phyloP scores from a whole-genome alignment of 2,797 vertebrate species.

The Helicolenus hilgendorfi region DNA sequence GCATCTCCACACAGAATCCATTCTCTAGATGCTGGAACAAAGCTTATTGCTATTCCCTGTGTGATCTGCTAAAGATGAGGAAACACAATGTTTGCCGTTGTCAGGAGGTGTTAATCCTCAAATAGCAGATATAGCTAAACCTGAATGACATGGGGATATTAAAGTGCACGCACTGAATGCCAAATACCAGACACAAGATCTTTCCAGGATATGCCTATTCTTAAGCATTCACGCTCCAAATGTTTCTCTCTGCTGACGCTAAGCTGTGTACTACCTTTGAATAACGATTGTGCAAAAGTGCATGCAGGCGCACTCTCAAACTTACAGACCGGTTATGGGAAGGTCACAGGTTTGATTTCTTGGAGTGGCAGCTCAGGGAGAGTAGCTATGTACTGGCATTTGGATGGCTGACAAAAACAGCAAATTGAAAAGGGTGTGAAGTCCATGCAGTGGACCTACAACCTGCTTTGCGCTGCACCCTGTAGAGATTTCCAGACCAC shows the following conservation, averaged over 20 bases:
- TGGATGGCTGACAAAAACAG: constrained; percentile 13
- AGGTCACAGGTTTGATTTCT: constrained; percentile 16
- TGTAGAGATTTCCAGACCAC: constrained; percentile 15
- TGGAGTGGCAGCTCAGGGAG: not conserved
- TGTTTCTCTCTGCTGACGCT: constrained; percentile 17
- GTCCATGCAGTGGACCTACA: not conserved
- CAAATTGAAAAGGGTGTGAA: not conserved
- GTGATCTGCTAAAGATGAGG: constrained; percentile 70
- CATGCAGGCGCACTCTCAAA: not conserved
- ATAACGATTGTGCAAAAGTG: not conserved
- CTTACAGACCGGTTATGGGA: not conserved
- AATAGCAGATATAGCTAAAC: constrained; percentile 76
- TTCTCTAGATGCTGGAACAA: constrained; percentile 19
- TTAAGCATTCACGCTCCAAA: constrained; percentile 28
- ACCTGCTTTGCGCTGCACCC: not conserved
- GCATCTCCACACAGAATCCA: constrained; percentile 18
- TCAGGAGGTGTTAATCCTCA: constrained; percentile 78
- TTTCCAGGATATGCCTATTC: constrained; percentile 39
- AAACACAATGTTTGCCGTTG: constrained; percentile 79
- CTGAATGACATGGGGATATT: constrained; percentile 75
- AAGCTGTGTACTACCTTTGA: constrained; percentile 24
- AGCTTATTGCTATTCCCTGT: constrained; percentile 65
- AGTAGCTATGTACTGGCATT: not conserved
- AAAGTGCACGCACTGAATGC: constrained; percentile 63
- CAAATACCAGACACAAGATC: constrained; percentile 59